These are phyloP conservation scores for Girardinichthys multiradiatus DNA, from an alignment of 2,113 vertebrate genomes.

Conservation along the genomic window DNA sequence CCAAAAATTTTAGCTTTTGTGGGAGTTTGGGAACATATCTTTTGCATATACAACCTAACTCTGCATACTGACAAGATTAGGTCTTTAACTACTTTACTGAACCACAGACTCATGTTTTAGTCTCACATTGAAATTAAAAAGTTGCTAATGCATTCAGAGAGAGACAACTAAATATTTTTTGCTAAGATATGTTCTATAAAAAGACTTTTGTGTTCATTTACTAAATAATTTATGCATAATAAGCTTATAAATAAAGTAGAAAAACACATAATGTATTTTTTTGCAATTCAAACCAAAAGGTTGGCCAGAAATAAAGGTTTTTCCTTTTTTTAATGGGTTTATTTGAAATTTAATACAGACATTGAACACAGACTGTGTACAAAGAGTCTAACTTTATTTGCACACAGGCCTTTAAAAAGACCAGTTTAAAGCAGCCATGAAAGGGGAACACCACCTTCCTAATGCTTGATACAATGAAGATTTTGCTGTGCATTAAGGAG, in stretches of 20 bases:
- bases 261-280: neutral
- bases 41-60: no score
- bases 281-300: neutral
- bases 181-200: no score
- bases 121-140: no score
- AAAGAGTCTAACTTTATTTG: slow-evolving; percentile 12
- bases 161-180: no score
- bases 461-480: slow-evolving; percentile 44
- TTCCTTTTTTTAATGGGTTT: neutral
- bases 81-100: no score
- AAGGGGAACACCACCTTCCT: slow-evolving; percentile 55
- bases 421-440: slow-evolving; percentile 45
- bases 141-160: no score
- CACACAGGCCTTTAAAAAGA: slow-evolving; percentile 41
- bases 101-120: no score
- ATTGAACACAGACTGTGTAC: neutral
- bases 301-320: neutral
- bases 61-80: no score
- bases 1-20: no score
- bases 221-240: no score
- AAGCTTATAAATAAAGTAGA: neutral
- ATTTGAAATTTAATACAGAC: neutral
- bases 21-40: no score
- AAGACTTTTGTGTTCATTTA: no score
- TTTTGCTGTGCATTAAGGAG: slow-evolving; percentile 28